Evolutionary conservation across 2,797 vertebrate species (phyloP), one percentile per base, ranked within the genome.

Genomic region (Crocodylus rhombifer): DNA sequence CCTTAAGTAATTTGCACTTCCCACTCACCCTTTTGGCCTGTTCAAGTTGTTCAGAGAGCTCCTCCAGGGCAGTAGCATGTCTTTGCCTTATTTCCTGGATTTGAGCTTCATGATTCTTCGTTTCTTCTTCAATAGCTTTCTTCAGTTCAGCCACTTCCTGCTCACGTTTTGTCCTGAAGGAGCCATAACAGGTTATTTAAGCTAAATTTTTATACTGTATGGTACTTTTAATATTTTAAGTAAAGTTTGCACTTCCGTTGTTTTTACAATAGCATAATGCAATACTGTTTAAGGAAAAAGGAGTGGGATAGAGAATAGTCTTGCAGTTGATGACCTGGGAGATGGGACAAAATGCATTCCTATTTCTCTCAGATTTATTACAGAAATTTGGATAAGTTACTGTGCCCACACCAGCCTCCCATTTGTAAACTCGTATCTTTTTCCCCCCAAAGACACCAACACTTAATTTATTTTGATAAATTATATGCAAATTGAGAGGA

Each of bases 101-200:
- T 96, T 99, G 99, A 42, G 98, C 98, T 90, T 99, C 99, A 0
- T 99, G 99, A 97, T 99, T 99, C 97, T 98, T 99, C 5, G 98
- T 98, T 97, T 99, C 99, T 51, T 99, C 99, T 88, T 99, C 99
- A 3, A 99, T 99, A 77, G 98, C 98, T 96, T 99, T 99, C 98
- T 99, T 99, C 88, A 99, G 98, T 84, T 99, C 99, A 8, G 99
- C 98, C 91, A 99, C 99, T 96, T 99, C 99, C 95, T 99, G 99
- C 89, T 99, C 99, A 60, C 99, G 98, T 87, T 99, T 99, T 75
- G 98, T 99, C 96, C 99, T 99, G 88, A 2, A 95, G 64, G 73
- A 69, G 91, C 6, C 51, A 58, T 2, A 0, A 56, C 15, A 1
- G 2, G 33, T 84, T 85, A 83, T 2, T 3, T 91, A 80, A 71